Evolutionary conservation across 2,113 vertebrate genomes (phyloP).

Genomic region (Rhinopomastus cyanomelas): DNA sequence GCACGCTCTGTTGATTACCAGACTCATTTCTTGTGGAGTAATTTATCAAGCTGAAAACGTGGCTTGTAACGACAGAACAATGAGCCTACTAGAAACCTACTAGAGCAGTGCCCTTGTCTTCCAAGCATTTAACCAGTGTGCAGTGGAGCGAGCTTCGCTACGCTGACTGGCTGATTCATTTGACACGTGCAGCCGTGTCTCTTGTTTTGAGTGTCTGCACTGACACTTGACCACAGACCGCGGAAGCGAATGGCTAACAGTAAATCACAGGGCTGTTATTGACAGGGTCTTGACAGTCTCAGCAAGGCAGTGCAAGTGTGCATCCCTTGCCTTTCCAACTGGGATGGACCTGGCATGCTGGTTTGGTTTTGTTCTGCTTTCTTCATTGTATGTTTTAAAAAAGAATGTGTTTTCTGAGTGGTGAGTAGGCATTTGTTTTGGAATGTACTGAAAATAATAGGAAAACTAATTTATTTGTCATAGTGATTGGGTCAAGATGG

Average conservation of each 20-base stretch:
- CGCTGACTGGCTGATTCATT: background rate
- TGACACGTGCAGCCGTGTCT: background rate
- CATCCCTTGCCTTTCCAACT: background rate
- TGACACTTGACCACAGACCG: background rate
- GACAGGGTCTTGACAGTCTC: background rate
- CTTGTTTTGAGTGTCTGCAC: background rate
- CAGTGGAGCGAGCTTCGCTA: background rate
- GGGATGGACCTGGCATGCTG: background rate
- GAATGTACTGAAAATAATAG: background rate
- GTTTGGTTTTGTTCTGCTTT: background rate
- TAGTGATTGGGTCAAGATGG: background rate
- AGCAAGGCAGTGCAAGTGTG: rapidly evolving
- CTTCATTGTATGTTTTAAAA: background rate
- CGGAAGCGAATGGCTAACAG: background rate
- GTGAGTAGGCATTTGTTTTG: background rate
- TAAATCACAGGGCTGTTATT: background rate
- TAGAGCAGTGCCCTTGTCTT: background rate
- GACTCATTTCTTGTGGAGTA: background rate
- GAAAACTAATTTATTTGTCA: background rate
- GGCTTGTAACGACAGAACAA: background rate
- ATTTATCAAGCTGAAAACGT: background rate
- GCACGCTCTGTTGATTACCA: background rate
- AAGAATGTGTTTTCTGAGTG: background rate
- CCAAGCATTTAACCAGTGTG: background rate
- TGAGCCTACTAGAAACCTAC: background rate